phyloP scores from a whole-genome alignment of 2,797 vertebrate genomes.

The Tragopan temminckii region DNA sequence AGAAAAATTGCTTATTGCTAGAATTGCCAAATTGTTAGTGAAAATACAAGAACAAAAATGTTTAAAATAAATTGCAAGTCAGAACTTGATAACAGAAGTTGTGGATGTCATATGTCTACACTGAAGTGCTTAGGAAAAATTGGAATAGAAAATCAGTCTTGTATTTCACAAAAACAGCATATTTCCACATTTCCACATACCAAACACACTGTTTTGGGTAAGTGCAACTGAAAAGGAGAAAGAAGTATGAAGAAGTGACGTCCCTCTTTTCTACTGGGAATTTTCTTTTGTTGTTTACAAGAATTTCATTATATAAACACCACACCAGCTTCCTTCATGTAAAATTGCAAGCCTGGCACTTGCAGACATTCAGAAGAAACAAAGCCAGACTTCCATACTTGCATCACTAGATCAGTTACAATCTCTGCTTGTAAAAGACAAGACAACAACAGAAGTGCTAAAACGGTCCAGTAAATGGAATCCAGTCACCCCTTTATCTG shows the following conservation, averaged over 20 bases:
- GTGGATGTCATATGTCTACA: not conserved
- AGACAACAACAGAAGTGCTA: not conserved
- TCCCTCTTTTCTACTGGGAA: not conserved
- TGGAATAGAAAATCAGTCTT: not conserved
- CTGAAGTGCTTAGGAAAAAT: not conserved
- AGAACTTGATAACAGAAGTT: not conserved
- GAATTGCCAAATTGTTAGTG: not conserved
- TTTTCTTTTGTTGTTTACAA: not conserved
- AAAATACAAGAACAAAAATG: not conserved
- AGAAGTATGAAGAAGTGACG: not conserved
- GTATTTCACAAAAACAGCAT: not conserved
- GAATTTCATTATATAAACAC: not conserved
- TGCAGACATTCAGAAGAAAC: not conserved
- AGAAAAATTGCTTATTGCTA: not conserved
- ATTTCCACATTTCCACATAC: not conserved
- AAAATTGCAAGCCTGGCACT: not conserved
- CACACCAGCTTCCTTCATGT: not conserved
- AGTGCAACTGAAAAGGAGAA: not conserved
- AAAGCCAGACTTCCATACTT: not conserved
- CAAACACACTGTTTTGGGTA: not conserved
- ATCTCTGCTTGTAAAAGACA: not conserved
- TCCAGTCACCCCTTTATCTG: not conserved
- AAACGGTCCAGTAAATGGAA: not conserved
- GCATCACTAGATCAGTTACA: not conserved
- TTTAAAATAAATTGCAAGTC: not conserved